Percentiles rank a stretch among this genome's conserved stretches.
phyloP scores from a whole-genome alignment of 2,797 vertebrate genomes.

The Pampus argenteus region DNA sequence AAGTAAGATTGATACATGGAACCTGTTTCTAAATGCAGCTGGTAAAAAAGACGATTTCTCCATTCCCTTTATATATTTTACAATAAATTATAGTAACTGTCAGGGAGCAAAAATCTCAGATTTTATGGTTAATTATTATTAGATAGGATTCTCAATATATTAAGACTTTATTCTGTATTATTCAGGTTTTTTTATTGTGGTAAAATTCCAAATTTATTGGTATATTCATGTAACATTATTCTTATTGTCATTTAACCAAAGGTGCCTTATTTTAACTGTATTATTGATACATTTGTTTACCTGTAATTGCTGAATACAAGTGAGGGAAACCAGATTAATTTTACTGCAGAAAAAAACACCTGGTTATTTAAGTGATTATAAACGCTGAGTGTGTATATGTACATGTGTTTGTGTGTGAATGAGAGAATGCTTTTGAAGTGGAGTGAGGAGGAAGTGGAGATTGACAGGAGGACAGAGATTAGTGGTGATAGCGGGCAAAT shows the following conservation, averaged over 20 bases:
- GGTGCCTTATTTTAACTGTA: background rate
- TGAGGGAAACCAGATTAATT: background rate
- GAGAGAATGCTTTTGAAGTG: slow-evolving; percentile 19
- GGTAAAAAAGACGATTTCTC: background rate
- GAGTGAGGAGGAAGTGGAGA: slow-evolving; percentile 46
- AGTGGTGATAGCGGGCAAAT: slow-evolving; percentile 68
- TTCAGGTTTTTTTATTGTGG: background rate
- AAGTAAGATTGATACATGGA: background rate
- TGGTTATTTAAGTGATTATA: background rate
- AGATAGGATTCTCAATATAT: too few relatives aligned
- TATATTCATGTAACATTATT: too few relatives aligned
- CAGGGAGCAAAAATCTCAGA: too few relatives aligned
- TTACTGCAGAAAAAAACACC: background rate
- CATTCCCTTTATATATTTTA: background rate
- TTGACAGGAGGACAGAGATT: slow-evolving; percentile 69
- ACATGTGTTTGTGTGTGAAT: background rate
- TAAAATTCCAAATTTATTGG: background rate
- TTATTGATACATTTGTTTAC: background rate
- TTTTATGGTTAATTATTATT: background rate
- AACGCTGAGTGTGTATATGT: too few relatives aligned
- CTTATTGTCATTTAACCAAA: background rate
- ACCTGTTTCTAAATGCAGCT: background rate
- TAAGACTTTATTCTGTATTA: background rate
- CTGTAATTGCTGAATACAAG: background rate
- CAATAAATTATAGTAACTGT: background rate